Conservation (phyloP, 1,140 invertebrate genomes). For the Drosophila kohkoa region DNA sequence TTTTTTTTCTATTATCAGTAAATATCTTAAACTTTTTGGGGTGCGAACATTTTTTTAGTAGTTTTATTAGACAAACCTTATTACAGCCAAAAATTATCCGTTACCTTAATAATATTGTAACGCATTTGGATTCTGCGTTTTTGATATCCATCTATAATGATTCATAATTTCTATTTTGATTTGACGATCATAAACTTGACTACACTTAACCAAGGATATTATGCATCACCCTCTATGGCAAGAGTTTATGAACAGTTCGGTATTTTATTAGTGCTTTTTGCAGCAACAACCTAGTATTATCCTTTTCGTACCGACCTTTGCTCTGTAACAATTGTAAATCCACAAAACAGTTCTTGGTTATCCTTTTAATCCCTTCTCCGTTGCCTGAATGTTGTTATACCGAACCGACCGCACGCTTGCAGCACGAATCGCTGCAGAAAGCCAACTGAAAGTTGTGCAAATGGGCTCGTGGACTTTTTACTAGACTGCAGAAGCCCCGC, state of each 20-base stretch:
- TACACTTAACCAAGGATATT: slow-evolving; percentile 1
- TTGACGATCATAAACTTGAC: not conserved
- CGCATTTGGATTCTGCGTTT: too few species aligned
- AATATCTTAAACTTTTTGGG: too few species aligned
- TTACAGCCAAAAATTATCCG: too few species aligned
- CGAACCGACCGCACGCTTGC: slow-evolving; percentile 72
- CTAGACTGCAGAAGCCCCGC: slow-evolving; percentile 64
- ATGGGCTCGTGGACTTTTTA: slow-evolving; percentile 62
- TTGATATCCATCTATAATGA: too few species aligned
- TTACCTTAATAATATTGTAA: too few species aligned
- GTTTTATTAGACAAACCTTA: too few species aligned
- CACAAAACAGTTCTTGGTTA: not conserved
- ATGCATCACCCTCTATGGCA: too few species aligned
- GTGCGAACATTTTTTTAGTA: too few species aligned
- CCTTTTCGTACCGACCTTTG: slow-evolving; percentile 23
- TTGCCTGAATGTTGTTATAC: slow-evolving; percentile 17
- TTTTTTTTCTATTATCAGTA: too few species aligned
- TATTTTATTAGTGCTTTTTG: not conserved
- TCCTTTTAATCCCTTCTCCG: slow-evolving; percentile 20
- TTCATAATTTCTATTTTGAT: too few species aligned
- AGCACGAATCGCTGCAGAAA: slow-evolving; percentile 76
- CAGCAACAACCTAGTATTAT: slow-evolving; percentile 3
- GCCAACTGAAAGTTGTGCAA: slow-evolving; percentile 78
- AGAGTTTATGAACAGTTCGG: not conserved
- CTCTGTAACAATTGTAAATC: slow-evolving; percentile 1